Percentiles rank a stretch among this genome's conserved stretches.
Evolutionary conservation across 2,113 vertebrate species (phyloP).

Genomic region (Phylloscopus trochiloides): DNA sequence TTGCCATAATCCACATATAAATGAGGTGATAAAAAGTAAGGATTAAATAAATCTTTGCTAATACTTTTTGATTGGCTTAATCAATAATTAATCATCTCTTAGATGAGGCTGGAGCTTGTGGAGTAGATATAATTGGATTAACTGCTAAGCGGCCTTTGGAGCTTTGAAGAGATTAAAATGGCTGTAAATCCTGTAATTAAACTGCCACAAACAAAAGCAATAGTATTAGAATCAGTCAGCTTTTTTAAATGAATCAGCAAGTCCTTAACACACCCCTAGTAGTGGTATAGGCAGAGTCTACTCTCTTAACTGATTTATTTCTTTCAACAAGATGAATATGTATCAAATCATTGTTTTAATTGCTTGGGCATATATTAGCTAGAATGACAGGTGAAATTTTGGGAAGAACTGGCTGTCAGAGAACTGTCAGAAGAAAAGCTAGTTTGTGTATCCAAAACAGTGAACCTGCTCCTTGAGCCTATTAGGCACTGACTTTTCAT

Average conservation of each 20-base stretch:
- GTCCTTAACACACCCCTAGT: slow-evolving; percentile 62
- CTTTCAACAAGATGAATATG: neutral
- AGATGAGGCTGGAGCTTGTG: slow-evolving; percentile 80
- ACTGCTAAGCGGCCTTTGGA: slow-evolving; percentile 80
- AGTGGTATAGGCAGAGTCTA: slow-evolving; percentile 52
- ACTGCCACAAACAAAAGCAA: slow-evolving; percentile 82
- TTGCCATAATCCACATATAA: slow-evolving; percentile 68
- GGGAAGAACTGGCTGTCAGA: neutral
- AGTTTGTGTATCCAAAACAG: slow-evolving; percentile 41
- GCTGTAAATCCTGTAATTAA: slow-evolving; percentile 97
- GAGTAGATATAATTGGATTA: slow-evolving; percentile 99
- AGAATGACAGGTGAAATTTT: slow-evolving; percentile 52
- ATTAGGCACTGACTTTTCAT: slow-evolving; percentile 71
- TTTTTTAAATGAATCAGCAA: slow-evolving; percentile 67
- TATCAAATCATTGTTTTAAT: neutral
- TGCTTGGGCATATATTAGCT: neutral
- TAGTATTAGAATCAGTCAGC: slow-evolving; percentile 45
- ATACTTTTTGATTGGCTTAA: slow-evolving; percentile 84
- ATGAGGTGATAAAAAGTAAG: slow-evolving; percentile 64
- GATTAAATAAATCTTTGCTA: slow-evolving; percentile 78
- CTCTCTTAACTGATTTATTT: slow-evolving; percentile 26
- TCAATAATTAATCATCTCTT: slow-evolving; percentile 85
- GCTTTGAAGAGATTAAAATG: slow-evolving; percentile 97
- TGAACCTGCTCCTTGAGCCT: slow-evolving; percentile 67
- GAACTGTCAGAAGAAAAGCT: slow-evolving; percentile 7